Evolutionary conservation across 2,797 vertebrate species (phyloP).

Genomic region (Taenioides sp.): DNA sequence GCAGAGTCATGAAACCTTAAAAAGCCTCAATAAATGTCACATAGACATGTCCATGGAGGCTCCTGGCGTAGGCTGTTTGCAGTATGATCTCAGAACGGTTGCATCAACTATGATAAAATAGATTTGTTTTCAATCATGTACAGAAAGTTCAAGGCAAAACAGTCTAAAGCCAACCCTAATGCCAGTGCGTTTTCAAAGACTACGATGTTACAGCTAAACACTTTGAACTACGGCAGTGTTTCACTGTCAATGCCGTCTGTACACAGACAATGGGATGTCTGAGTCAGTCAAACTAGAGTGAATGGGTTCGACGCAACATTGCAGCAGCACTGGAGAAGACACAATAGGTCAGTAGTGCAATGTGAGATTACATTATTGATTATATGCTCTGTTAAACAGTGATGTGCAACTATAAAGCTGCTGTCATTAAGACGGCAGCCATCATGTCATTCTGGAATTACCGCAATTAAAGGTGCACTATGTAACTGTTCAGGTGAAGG

Average conservation of each 20-base stretch:
- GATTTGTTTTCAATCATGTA: neutral
- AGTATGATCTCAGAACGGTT: no score
- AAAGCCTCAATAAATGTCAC: conserved; percentile 33
- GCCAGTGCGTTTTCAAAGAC: neutral
- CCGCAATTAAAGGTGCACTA: neutral
- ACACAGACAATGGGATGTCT: conserved; percentile 9
- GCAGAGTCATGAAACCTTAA: conserved; percentile 32
- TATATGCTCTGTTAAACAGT: neutral
- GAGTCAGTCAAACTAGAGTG: conserved; percentile 7
- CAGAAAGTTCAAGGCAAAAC: conserved; percentile 22
- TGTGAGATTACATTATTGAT: neutral
- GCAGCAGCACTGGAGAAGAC: neutral
- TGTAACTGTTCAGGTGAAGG: no score
- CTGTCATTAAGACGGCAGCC: neutral
- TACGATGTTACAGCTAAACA: neutral
- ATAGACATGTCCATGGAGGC: conserved; percentile 6
- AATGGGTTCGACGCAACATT: neutral
- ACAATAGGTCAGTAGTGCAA: neutral
- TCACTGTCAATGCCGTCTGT: neutral
- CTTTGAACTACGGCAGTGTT: neutral
- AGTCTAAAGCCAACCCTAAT: conserved; percentile 13
- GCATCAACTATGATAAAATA: neutral
- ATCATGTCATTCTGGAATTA: neutral
- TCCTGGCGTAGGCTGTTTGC: neutral
- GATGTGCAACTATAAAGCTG: neutral